These are phyloP conservation scores for Listrodromus nycthemerus DNA, from an alignment of 2,888 invertebrate genomes.

Conservation along the genomic window DNA sequence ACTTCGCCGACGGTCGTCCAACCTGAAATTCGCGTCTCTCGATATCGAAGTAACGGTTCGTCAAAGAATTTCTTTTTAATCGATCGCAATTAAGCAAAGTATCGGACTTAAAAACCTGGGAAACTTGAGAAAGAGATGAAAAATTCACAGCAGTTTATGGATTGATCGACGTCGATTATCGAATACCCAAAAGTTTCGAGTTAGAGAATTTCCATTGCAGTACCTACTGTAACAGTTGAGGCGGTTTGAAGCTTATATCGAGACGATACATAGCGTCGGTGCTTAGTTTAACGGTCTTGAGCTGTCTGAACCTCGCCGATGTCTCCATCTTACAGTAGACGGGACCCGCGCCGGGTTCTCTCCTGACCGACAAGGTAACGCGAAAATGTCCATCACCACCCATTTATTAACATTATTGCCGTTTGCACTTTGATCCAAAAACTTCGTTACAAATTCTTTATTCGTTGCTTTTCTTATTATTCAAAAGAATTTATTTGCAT, in stretches of 20 bases:
- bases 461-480: background rate
- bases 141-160: background rate
- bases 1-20: background rate
- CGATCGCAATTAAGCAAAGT: background rate
- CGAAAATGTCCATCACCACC: constrained; percentile 83
- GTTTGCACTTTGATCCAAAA: constrained; percentile 32
- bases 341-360: constrained; percentile 85
- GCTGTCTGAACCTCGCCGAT: constrained; percentile 85
- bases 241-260: constrained; percentile 86
- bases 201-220: constrained; percentile 46
- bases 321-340: constrained; percentile 87
- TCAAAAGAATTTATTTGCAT: background rate
- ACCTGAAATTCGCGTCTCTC: background rate
- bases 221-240: constrained; percentile 86
- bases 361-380: constrained; percentile 85
- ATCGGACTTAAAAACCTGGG: background rate
- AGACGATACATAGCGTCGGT: constrained; percentile 86
- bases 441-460: background rate
- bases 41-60: background rate
- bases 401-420: constrained; percentile 74
- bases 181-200: constrained; percentile 7
- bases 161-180: background rate
- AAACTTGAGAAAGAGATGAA: background rate
- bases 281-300: constrained; percentile 86
- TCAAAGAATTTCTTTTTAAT: background rate